These are phyloP conservation scores for Cynaeus angustus DNA, from an alignment of 2,888 invertebrate genomes.

Conservation along the genomic window DNA sequence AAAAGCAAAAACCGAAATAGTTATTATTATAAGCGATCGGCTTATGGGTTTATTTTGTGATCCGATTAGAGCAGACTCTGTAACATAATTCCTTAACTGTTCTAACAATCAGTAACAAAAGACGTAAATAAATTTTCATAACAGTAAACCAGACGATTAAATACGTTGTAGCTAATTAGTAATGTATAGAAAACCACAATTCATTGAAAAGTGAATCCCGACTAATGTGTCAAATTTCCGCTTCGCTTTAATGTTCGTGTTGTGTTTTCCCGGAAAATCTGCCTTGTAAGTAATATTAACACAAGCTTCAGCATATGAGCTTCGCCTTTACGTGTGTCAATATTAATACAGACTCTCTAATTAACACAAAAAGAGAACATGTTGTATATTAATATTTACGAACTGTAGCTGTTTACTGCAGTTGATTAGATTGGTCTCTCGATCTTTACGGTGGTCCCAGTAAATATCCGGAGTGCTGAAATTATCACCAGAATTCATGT, in stretches of 20 bases:
- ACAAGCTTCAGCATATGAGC: background rate
- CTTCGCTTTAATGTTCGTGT: background rate
- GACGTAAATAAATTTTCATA: too few species aligned
- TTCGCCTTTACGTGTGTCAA: background rate
- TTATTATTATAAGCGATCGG: too few species aligned
- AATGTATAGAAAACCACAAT: too few species aligned
- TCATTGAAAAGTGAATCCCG: background rate
- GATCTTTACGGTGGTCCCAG: background rate
- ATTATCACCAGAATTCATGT: too few species aligned
- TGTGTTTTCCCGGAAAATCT: background rate
- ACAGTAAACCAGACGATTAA: too few species aligned
- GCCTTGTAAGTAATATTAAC: background rate
- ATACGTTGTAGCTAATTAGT: too few species aligned
- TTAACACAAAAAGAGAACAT: background rate
- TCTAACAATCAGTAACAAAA: too few species aligned
- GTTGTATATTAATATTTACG: background rate
- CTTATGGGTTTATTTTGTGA: too few species aligned
- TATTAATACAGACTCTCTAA: background rate
- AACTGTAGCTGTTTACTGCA: background rate
- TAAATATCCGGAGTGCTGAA: background rate
- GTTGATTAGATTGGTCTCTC: background rate
- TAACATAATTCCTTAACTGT: too few species aligned
- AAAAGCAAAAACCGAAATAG: too few species aligned
- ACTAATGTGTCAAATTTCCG: background rate
- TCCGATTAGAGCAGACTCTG: too few species aligned